These are phyloP conservation scores for Paracanthobrama guichenoti DNA, from an alignment of 2,113 vertebrate genomes.

Conservation along the genomic window DNA sequence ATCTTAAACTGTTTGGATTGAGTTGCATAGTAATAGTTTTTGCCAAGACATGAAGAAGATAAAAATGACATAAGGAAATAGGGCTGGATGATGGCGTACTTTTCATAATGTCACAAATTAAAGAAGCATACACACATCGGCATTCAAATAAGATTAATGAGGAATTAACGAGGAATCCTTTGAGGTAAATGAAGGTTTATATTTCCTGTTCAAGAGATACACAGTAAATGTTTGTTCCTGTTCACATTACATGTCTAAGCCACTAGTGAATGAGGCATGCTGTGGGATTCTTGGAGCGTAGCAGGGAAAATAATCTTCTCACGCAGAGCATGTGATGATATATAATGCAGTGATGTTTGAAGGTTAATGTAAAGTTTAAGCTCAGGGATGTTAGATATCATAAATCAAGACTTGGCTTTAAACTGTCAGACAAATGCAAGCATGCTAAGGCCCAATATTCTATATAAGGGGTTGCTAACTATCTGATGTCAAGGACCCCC, in stretches of 20 bases:
- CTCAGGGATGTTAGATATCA: constrained; percentile 24
- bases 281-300: not conserved
- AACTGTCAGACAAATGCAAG: not conserved
- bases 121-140: not conserved
- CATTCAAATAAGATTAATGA: not conserved
- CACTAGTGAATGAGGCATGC: not conserved
- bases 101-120: not conserved
- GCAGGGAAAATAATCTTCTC: constrained; percentile 7
- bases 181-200: not conserved
- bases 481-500: not conserved
- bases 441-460: not conserved
- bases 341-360: constrained; percentile 18
- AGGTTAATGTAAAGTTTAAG: constrained; percentile 33
- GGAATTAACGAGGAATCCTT: not conserved
- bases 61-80: not conserved
- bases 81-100: not conserved
- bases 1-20: constrained; percentile 31
- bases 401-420: constrained; percentile 24
- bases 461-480: not conserved
- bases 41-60: constrained; percentile 9
- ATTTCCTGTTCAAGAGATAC: not conserved
- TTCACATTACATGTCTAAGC: not conserved
- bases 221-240: not conserved
- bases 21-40: constrained; percentile 31
- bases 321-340: constrained; percentile 3